phyloP scores from a whole-genome alignment of 1,140 invertebrate genomes.

The Goniozus legneri region DNA sequence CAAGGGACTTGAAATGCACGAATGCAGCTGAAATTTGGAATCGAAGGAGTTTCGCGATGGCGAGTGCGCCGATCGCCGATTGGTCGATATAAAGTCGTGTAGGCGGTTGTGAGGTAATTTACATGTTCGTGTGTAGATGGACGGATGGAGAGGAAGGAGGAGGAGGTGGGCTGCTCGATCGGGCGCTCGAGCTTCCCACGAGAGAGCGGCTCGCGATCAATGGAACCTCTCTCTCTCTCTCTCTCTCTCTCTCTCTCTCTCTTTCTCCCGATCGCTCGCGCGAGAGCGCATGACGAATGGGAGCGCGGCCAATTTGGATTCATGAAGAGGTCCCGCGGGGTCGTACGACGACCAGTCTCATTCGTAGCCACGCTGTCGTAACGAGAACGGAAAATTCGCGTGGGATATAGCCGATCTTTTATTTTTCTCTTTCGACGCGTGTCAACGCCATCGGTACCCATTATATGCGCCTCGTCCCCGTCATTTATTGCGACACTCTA shows the following conservation, averaged over 20 bases:
- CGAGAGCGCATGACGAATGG: constrained; percentile 21
- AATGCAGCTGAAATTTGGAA: too few species aligned
- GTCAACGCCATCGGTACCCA: too few species aligned
- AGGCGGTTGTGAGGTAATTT: not conserved
- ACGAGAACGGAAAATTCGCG: constrained; percentile 12
- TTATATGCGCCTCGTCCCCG: too few species aligned
- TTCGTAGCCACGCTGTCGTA: constrained; percentile 12
- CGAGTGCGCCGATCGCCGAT: too few species aligned
- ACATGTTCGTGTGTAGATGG: not conserved
- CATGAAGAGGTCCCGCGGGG: constrained; percentile 25
- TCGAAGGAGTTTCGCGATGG: not conserved
- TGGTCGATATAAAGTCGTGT: too few species aligned
- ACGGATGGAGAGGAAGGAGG: constrained; percentile 1
- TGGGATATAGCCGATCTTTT: too few species aligned
- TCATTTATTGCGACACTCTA: too few species aligned
- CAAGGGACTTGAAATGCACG: too few species aligned
- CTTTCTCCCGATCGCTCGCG: too few species aligned
- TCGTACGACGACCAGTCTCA: constrained; percentile 23
- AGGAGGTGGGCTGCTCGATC: constrained; percentile 3
- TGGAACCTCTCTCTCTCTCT: too few species aligned
- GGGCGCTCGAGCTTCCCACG: constrained; percentile 18
- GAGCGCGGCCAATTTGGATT: constrained; percentile 25
- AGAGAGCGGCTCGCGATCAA: constrained; percentile 20
- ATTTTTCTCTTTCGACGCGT: too few species aligned
- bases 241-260: too few species aligned